Conservation (phyloP, 2,888 invertebrate genomes). For the Drosophila mulleri region DNA sequence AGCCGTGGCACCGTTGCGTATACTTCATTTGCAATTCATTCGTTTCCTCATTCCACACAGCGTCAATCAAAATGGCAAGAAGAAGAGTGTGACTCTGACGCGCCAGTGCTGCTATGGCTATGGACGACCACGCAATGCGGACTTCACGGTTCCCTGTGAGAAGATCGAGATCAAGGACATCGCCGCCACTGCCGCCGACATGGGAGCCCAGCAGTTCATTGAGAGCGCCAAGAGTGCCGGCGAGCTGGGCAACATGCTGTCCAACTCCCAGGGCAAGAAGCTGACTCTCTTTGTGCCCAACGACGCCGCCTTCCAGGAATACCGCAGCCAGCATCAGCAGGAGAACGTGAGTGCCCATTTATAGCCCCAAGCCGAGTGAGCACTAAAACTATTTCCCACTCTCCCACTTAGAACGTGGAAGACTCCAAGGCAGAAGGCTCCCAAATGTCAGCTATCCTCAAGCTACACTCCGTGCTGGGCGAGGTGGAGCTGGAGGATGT, state of each 20-base stretch:
- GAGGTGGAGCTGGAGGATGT: constrained; percentile 87
- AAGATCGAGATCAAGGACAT: constrained; percentile 87
- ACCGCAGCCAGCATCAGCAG: constrained; percentile 86
- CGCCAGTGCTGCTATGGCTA: constrained; percentile 90
- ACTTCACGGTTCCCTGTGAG: constrained; percentile 85
- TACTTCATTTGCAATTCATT: constrained; percentile 24
- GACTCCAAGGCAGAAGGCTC: constrained; percentile 82
- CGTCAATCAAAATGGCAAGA: constrained; percentile 87
- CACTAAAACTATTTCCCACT: not conserved
- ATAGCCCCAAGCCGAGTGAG: fast-evolving
- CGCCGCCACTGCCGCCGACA: constrained; percentile 86
- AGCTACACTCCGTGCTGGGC: constrained; percentile 87
- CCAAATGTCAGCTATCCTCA: constrained; percentile 86
- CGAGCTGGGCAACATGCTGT: constrained; percentile 85
- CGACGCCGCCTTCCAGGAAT: constrained; percentile 87
- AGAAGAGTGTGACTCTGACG: constrained; percentile 87
- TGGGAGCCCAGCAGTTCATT: constrained; percentile 87
- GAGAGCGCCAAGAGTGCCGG: constrained; percentile 86
- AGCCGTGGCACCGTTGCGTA: constrained; percentile 30
- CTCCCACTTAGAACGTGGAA: constrained; percentile 85
- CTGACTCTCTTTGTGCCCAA: constrained; percentile 88
- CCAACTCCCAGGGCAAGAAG: constrained; percentile 84
- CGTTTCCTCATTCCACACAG: constrained; percentile 77
- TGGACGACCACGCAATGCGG: constrained; percentile 85
- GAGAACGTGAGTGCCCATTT: constrained; percentile 85